Base-by-base conservation (phyloP, 2,888 invertebrate genomes). In the Latheticus oryzae region DNA sequence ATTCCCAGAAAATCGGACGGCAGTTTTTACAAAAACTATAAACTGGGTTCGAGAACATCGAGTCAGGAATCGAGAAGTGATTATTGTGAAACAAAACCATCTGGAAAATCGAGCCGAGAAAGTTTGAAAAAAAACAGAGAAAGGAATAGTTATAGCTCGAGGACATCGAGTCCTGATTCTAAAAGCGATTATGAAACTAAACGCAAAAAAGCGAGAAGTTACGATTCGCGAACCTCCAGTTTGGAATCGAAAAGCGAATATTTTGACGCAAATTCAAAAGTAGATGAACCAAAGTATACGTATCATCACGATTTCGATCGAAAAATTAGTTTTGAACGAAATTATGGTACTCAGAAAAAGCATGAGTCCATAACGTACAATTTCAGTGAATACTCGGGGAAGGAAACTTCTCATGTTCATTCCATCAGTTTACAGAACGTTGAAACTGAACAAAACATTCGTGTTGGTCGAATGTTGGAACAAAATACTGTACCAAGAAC, bases 1-100 rank as follows among this genome's bases (percentile, higher is more conserved):
- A 80, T 88, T 5, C 86, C 87, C 5, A 84, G 89, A 5, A 85
- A 88, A 72, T 89, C 89, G 0, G 89, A 89, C 71, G 89, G 89
- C 1, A 86, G 83, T 67, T 89, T 87, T 73, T 89, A 89, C 68
- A 87, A 87, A 69, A 85, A 86, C 68, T 86, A 87, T 54, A 87
- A 86, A 70, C 81, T 85, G 57, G 82, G 85, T 15, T 87, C 88
- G 0, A 81, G 88, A 30, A 85, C 87, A 4, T 88, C 88, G 1
- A 88, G 88, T 72, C 60, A 70, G 23, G 85, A 74, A 63, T 88
- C 88, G 12, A 85, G 84, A 66, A 87, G 87, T 63, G 88, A 88
- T 70, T 84, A 85, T 66, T 87, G 85, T 68, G 88, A 88, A 69
- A 82, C 85, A 0, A 87, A 87, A 78, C 77, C 83, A 35, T 84